A percentile compares a stretch with the other conserved stretches of the same genome.
Conservation (phyloP, 2,888 invertebrate genomes). For the Odontothrips loti region DNA sequence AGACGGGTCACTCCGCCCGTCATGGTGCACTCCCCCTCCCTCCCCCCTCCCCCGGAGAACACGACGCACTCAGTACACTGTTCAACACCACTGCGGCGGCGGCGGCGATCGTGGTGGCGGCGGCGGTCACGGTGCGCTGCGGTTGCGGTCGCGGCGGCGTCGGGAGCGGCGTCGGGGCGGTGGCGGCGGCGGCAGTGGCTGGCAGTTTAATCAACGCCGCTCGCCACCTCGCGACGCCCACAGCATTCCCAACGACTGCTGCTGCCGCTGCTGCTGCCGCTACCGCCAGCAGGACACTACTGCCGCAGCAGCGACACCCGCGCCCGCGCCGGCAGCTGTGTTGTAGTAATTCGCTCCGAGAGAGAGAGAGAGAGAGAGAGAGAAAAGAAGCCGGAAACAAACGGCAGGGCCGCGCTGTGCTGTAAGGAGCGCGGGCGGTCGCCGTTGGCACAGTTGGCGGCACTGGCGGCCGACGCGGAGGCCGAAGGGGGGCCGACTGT, state of each 20-base stretch:
- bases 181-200: neutral
- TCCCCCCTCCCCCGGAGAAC: too few species aligned
- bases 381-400: too few species aligned
- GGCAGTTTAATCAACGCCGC: neutral
- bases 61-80: too few species aligned
- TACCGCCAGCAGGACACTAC: neutral
- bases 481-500: too few species aligned
- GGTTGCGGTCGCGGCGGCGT: neutral
- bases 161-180: neutral
- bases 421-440: too few species aligned
- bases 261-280: neutral
- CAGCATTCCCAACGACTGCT: neutral
- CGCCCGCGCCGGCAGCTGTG: neutral
- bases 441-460: too few species aligned
- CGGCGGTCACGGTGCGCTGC: neutral
- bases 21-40: too few species aligned
- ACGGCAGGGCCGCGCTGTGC: too few species aligned
- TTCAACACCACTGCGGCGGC: neutral
- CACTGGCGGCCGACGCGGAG: too few species aligned
- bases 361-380: too few species aligned
- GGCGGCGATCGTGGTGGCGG: too few species aligned
- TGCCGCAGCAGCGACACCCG: neutral
- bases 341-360: neutral
- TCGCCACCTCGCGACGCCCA: neutral
- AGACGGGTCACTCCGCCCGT: too few species aligned